Conservation (phyloP, 2,888 invertebrate species). For the Parasteatoda lunata region DNA sequence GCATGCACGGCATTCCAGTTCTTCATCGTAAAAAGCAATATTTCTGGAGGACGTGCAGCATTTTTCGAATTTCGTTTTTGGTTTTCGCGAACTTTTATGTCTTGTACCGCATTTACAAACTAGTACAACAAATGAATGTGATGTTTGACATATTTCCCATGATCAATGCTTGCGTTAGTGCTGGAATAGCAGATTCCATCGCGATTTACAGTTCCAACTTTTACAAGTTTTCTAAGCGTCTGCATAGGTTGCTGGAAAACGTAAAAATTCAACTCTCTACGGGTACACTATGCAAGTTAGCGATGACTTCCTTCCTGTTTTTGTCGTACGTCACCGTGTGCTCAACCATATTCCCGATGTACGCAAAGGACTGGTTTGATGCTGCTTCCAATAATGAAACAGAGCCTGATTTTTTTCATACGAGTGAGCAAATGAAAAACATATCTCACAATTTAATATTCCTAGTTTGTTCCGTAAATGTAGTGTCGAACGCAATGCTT, state of each 20-base stretch:
- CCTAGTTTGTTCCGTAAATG: conserved; percentile 28
- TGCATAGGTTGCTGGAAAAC: not conserved
- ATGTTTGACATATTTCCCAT: conserved; percentile 44
- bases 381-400: conserved; percentile 2
- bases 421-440: not conserved
- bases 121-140: conserved; percentile 24
- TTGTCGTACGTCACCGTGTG: conserved; percentile 22
- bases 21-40: not conserved
- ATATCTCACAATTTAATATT: conserved; percentile 35
- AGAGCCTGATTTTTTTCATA: conserved; percentile 28
- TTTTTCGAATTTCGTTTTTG: not conserved
- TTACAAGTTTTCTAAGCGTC: conserved; percentile 8
- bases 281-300: not conserved
- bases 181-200: conserved; percentile 40
- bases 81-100: conserved; percentile 40
- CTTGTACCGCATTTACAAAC: conserved; percentile 35
- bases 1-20: conserved; percentile 40
- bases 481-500: conserved; percentile 38
- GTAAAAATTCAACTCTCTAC: not conserved
- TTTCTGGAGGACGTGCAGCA: not conserved
- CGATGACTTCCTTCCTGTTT: conserved; percentile 15
- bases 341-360: conserved; percentile 29
- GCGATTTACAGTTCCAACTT: conserved; percentile 34
- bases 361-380: conserved; percentile 48
- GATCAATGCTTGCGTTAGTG: conserved; percentile 49